Evolutionary conservation across 1,140 invertebrate species (phyloP), one percentile per base, ranked within the genome.

Genomic region (Matsumurasca onukii): DNA sequence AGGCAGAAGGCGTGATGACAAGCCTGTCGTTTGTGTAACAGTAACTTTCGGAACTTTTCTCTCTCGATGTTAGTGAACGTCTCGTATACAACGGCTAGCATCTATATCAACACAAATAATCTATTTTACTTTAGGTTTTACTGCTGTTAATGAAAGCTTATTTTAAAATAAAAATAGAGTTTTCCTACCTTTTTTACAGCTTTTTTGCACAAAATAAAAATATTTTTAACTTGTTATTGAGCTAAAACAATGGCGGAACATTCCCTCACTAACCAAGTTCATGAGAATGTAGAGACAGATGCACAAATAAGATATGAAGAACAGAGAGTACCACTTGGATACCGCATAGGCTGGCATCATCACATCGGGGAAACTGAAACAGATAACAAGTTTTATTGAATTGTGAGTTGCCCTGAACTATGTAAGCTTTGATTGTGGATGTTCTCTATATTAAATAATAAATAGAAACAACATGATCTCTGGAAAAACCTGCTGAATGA

Each of bases 71-170:
- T 86, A 17, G 92, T 94, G 78, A 95, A 97, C 3, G 92, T 90
- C 80, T 95, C 93, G 79, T 95, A 95, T 1, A 95, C 93, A 25
- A 95, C 93, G 64, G 93, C 93, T 61, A 96, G 81, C 87, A 95
- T 91, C 88, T 91, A 76, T 31, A 77, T 77, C 49, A 34, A 22
- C n/a, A n/a, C n/a, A n/a, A n/a, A n/a, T n/a, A n/a, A n/a, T n/a
- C n/a, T n/a, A n/a, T n/a, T n/a, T n/a, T n/a, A n/a, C n/a, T n/a
- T n/a, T n/a, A n/a, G n/a, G n/a, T n/a, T n/a, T n/a, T n/a, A n/a
- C n/a, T n/a, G n/a, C n/a, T n/a, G n/a, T n/a, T n/a, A n/a, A n/a
- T n/a, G n/a, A n/a, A n/a, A n/a, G n/a, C n/a, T n/a, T n/a, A n/a
- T n/a, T n/a, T n/a, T n/a, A n/a, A n/a, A n/a, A n/a, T n/a, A n/a